Conservation (phyloP, 2,888 invertebrate genomes). For the Exephanes ischioxanthus region DNA sequence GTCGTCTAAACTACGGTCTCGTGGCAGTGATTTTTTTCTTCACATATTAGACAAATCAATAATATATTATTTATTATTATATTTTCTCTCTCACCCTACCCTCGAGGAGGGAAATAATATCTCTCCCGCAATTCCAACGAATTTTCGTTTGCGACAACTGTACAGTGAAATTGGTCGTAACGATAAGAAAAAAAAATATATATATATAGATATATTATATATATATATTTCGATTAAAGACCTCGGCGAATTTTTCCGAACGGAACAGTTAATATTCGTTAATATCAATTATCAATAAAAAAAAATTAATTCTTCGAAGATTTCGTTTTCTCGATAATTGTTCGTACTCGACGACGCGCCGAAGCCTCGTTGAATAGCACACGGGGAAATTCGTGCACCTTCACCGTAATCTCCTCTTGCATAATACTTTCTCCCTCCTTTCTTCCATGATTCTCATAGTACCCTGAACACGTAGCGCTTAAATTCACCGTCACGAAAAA, state of each 20-base stretch:
- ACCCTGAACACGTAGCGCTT: conserved; percentile 43
- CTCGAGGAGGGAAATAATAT: conserved; percentile 14
- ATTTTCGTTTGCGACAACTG: conserved; percentile 28
- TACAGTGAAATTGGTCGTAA: conserved; percentile 23
- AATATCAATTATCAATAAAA: neutral
- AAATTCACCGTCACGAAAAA: conserved; percentile 22
- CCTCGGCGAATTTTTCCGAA: conserved; percentile 1
- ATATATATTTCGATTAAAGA: neutral
- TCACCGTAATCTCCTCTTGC: conserved; percentile 19
- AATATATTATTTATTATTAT: conserved; percentile 17
- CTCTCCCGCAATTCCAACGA: conserved; percentile 36
- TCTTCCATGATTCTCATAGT: conserved; percentile 1
- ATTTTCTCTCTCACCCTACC: neutral
- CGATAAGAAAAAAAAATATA: neutral
- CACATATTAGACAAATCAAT: conserved; percentile 60
- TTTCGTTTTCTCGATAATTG: neutral
- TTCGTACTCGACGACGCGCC: neutral
- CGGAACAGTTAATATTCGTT: neutral
- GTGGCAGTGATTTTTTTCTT: conserved; percentile 58
- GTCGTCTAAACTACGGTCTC: conserved; percentile 68
- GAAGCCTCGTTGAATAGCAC: conserved; percentile 16
- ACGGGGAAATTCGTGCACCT: conserved; percentile 26
- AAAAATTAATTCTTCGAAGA: neutral
- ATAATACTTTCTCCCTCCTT: conserved; percentile 22
- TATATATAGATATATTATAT: no score